These are phyloP conservation scores for Cheilosia scutellata DNA, from an alignment of 2,888 invertebrate species.

Conservation along the genomic window DNA sequence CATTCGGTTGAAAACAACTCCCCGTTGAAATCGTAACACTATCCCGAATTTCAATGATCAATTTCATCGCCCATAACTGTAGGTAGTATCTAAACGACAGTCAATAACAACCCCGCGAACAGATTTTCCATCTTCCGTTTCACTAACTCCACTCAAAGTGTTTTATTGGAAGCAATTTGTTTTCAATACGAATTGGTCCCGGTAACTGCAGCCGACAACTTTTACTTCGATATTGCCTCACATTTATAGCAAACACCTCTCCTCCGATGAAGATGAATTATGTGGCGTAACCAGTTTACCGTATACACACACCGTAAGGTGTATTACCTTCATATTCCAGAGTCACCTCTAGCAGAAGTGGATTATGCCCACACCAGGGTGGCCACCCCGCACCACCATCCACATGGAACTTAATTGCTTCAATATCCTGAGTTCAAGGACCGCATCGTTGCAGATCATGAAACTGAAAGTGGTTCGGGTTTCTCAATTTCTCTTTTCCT, in stretches of 20 bases:
- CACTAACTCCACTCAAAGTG: conserved; percentile 11
- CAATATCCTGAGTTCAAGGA: conserved; percentile 55
- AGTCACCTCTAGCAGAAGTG: background rate
- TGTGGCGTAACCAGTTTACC: conserved; percentile 28
- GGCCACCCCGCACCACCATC: background rate
- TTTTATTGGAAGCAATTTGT: conserved; percentile 32
- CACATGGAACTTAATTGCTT: conserved; percentile 46
- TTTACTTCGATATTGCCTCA: conserved; percentile 53
- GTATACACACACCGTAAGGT: too few species aligned
- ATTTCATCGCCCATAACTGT: too few species aligned
- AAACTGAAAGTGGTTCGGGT: conserved; percentile 48
- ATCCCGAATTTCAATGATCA: too few species aligned
- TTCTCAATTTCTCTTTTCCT: conserved; percentile 32
- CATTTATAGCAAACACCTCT: conserved; percentile 24
- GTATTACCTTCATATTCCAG: background rate
- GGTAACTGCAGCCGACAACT: conserved; percentile 41
- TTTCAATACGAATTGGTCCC: conserved; percentile 17
- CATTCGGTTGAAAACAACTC: too few species aligned
- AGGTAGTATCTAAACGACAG: background rate
- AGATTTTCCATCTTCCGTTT: background rate
- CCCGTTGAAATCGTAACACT: too few species aligned
- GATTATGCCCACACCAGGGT: background rate
- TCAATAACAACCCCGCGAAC: conserved; percentile 4
- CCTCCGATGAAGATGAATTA: conserved; percentile 29
- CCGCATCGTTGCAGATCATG: conserved; percentile 32